A percentile compares a stretch with the other conserved stretches of the same genome.
phyloP scores from a whole-genome alignment of 2,797 vertebrate genomes.

The Caiman crocodilus region DNA sequence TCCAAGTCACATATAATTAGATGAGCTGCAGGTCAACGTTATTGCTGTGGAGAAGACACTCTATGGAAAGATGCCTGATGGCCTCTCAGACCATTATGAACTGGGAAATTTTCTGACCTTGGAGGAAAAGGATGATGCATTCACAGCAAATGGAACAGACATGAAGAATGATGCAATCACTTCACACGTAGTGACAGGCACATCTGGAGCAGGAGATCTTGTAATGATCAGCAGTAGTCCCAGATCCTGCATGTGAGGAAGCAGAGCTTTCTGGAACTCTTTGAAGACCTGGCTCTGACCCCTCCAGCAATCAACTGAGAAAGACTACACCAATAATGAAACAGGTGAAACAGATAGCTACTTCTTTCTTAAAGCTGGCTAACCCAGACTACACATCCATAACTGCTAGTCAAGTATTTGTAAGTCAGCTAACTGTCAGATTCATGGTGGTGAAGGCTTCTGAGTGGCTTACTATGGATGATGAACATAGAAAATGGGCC shows the following conservation, averaged over 20 bases:
- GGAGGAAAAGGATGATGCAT: background rate
- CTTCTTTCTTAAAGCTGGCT: background rate
- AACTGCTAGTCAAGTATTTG: background rate
- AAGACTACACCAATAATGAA: fast-evolving
- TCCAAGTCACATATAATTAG: no score
- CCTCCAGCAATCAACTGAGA: background rate
- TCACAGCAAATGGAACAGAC: background rate
- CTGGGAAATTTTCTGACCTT: background rate
- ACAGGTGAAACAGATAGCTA: background rate
- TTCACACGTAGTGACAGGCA: background rate
- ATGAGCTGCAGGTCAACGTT: no score
- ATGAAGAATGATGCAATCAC: background rate
- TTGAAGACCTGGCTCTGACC: background rate
- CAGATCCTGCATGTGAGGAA: fast-evolving
- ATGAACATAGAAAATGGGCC: background rate
- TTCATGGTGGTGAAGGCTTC: no score
- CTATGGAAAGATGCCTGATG: background rate
- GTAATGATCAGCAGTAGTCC: background rate
- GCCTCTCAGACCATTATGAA: background rate
- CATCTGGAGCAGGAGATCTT: background rate
- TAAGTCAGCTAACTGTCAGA: background rate
- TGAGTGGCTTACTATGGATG: background rate
- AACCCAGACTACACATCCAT: background rate
- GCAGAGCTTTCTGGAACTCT: background rate
- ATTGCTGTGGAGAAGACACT: background rate